Evolutionary conservation across 2,797 vertebrate species (phyloP).

Genomic region (Danio aesculapii): DNA sequence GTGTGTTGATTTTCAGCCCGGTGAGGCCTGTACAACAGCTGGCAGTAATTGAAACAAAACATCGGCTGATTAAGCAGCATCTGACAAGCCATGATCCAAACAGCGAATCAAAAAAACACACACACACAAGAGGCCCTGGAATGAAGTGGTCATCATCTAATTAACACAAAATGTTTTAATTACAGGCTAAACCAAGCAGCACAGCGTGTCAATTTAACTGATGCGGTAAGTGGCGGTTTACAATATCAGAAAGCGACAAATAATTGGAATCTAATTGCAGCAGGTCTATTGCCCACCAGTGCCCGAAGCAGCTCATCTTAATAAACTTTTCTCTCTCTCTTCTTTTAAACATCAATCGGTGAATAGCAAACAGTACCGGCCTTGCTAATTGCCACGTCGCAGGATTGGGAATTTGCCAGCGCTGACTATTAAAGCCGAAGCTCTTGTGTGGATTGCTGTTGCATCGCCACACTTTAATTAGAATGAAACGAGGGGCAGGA

Average conservation of each 20-base stretch:
- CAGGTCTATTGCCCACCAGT: slow-evolving; percentile 98
- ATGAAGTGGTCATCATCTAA: slow-evolving; percentile 99
- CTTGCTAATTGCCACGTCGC: slow-evolving; percentile 97
- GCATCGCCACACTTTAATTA: slow-evolving; percentile 92
- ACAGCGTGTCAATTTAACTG: slow-evolving; percentile 99
- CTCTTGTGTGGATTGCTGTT: slow-evolving; percentile 94
- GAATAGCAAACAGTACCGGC: slow-evolving; percentile 97
- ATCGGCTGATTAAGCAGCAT: slow-evolving; percentile 99
- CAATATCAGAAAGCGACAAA: slow-evolving; percentile 99
- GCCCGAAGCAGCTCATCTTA: slow-evolving; percentile 98
- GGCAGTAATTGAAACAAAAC: slow-evolving; percentile 99
- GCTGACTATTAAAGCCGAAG: slow-evolving; percentile 91
- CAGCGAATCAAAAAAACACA: slow-evolving; percentile 73
- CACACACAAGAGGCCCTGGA: slow-evolving; percentile 99
- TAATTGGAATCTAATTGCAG: slow-evolving; percentile 99
- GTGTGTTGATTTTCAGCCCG: background rate
- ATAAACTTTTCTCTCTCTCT: slow-evolving; percentile 89
- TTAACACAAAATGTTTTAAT: slow-evolving; percentile 99
- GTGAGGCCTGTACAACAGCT: slow-evolving; percentile 70
- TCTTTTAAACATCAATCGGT: slow-evolving; percentile 93
- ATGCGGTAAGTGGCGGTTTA: slow-evolving; percentile 99
- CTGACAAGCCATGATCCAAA: slow-evolving; percentile 99
- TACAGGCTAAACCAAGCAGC: slow-evolving; percentile 99
- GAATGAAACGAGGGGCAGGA: slow-evolving; percentile 93
- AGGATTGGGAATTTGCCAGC: slow-evolving; percentile 97